A percentile compares a stretch with the other conserved stretches of the same genome.
Evolutionary conservation across 2,113 vertebrate genomes (phyloP).

Genomic region (Notiomystis cincta): DNA sequence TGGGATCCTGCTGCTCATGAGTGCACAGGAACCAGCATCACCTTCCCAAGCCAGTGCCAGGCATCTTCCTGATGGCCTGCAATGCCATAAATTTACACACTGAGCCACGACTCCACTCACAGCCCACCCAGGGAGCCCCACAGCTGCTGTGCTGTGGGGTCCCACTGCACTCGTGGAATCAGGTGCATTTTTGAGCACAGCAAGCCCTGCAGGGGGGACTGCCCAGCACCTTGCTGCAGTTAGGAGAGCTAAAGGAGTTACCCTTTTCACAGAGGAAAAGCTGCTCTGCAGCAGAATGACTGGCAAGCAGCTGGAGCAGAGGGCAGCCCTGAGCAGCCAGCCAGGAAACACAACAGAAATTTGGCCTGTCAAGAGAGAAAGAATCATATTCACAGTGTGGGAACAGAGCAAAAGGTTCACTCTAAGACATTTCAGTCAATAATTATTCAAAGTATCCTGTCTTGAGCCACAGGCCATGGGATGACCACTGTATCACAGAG

Average conservation of each 20-base stretch:
- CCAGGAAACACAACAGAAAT: neutral
- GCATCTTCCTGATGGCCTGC: neutral
- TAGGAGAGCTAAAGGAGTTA: neutral
- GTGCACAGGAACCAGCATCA: neutral
- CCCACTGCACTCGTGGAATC: accelerated
- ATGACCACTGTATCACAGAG: neutral
- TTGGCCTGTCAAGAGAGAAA: neutral
- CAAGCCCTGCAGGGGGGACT: neutral
- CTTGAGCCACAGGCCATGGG: neutral
- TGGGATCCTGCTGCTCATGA: neutral
- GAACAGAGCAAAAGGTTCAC: neutral
- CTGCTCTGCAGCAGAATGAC: neutral
- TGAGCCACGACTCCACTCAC: accelerated
- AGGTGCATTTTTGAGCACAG: neutral
- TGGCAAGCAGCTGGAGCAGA: neutral
- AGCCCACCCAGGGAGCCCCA: neutral
- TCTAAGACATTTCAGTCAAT: neutral
- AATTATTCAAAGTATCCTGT: neutral
- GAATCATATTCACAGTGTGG: neutral
- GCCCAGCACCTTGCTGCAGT: neutral
- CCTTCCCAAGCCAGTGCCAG: neutral
- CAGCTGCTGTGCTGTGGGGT: neutral
- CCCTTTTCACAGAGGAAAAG: neutral
- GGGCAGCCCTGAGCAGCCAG: neutral
- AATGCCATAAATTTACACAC: neutral